These are phyloP conservation scores for Agrochola circellaris DNA, from an alignment of 2,888 invertebrate species.

Conservation along the genomic window DNA sequence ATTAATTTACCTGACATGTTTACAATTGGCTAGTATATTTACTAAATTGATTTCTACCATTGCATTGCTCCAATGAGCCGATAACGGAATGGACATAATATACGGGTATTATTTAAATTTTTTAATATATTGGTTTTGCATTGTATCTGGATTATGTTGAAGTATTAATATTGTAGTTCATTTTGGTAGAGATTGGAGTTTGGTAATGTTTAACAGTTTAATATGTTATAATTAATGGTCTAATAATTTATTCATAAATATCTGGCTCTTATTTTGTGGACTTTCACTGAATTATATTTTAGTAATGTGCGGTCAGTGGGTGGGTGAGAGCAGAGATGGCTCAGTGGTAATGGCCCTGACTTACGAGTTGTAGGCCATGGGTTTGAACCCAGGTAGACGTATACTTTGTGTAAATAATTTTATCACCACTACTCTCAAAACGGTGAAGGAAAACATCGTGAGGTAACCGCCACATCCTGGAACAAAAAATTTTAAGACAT, in stretches of 20 bases:
- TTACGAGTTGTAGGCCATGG: no score
- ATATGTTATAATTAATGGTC: conserved; percentile 1
- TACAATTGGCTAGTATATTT: conserved; percentile 54
- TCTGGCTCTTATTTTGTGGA: neutral
- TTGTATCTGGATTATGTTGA: conserved; percentile 17
- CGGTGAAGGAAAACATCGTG: no score
- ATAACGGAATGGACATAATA: conserved; percentile 52
- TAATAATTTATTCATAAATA: neutral
- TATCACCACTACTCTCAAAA: no score
- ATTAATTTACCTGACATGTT: conserved; percentile 69
- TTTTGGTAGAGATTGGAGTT: conserved; percentile 10
- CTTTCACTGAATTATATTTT: neutral
- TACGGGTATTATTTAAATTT: conserved; percentile 45
- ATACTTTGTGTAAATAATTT: no score
- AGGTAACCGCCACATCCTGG: no score
- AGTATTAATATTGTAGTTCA: conserved; percentile 18
- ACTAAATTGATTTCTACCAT: conserved; percentile 60
- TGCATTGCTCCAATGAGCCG: conserved; percentile 46
- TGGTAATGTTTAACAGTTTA: conserved; percentile 4
- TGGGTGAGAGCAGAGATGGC: no score
- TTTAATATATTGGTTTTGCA: conserved; percentile 37
- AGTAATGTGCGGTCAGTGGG: no score
- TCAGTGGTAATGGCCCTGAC: no score
- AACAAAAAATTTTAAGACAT: no score
- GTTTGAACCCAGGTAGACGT: no score